Conservation (phyloP, 92 coral and sea anemone genomes). For the Zoanthus solanderi region DNA sequence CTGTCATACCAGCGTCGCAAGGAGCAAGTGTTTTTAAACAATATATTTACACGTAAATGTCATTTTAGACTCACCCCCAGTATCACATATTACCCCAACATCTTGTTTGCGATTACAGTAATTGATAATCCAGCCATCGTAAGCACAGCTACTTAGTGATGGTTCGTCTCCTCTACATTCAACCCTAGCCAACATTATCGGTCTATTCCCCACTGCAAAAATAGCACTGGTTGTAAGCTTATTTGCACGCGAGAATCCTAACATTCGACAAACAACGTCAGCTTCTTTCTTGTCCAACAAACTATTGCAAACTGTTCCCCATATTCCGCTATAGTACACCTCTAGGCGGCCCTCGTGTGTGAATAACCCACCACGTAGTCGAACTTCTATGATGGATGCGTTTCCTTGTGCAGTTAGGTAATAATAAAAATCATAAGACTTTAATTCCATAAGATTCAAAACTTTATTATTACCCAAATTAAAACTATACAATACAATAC, state of each 20-base stretch:
- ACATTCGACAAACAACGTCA: conserved; percentile 25
- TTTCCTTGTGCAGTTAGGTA: not conserved
- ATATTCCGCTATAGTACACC: conserved; percentile 10
- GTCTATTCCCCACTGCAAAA: not conserved
- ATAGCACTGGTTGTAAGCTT: not conserved
- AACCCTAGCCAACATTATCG: not conserved
- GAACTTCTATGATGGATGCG: conserved; percentile 4
- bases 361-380: not conserved
- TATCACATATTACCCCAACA: not conserved
- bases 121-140: not conserved
- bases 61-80: not conserved
- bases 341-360: conserved; percentile 24
- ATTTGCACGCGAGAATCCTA: conserved; percentile 10
- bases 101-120: not conserved
- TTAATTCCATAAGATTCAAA: too few relatives aligned
- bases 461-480: too few relatives aligned
- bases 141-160: not conserved
- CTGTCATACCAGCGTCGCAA: too few relatives aligned
- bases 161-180: not conserved
- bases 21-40: too few relatives aligned
- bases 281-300: conserved; percentile 16
- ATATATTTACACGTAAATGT: too few relatives aligned
- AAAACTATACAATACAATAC: too few relatives aligned
- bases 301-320: conserved; percentile 15
- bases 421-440: too few relatives aligned